Evolutionary conservation across 2,113 vertebrate species (phyloP).

Genomic region (Rhinoderma darwinii): DNA sequence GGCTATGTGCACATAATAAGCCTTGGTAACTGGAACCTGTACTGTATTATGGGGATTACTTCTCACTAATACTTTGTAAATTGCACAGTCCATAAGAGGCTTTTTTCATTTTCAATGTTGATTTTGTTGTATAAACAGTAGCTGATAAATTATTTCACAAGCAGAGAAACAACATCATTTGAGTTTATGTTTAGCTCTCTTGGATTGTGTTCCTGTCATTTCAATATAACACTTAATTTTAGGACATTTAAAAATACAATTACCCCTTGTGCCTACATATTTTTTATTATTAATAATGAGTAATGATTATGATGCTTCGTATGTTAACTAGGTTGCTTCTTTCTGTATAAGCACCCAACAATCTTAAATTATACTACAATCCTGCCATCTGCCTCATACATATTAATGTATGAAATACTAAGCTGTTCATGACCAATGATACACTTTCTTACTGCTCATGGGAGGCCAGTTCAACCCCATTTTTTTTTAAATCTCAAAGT

Average conservation of each 20-base stretch:
- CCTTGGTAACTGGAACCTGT: conserved; percentile 65
- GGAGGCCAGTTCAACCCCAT: too few relatives aligned
- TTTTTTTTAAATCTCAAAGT: too few relatives aligned
- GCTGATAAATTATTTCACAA: conserved; percentile 60
- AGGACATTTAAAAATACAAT: too few relatives aligned
- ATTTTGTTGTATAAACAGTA: conserved; percentile 59
- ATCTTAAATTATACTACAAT: too few relatives aligned
- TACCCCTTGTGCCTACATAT: too few relatives aligned
- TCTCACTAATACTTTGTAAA: conserved; percentile 55
- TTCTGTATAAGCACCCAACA: too few relatives aligned
- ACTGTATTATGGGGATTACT: conserved; percentile 66
- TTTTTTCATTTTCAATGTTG: conserved; percentile 52
- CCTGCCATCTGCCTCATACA: too few relatives aligned
- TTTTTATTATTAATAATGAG: not conserved
- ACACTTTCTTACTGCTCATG: too few relatives aligned
- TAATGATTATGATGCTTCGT: not conserved
- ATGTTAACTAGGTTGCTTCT: not conserved
- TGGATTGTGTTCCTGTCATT: not conserved
- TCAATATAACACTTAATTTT: not conserved
- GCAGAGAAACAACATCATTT: conserved; percentile 30
- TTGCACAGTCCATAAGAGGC: conserved; percentile 50
- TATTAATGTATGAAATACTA: too few relatives aligned
- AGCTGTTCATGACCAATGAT: too few relatives aligned
- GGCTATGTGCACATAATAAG: conserved; percentile 72
- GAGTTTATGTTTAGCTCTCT: not conserved